Conservation (phyloP, 2,888 invertebrate species). For the Drosophila prolongata region DNA sequence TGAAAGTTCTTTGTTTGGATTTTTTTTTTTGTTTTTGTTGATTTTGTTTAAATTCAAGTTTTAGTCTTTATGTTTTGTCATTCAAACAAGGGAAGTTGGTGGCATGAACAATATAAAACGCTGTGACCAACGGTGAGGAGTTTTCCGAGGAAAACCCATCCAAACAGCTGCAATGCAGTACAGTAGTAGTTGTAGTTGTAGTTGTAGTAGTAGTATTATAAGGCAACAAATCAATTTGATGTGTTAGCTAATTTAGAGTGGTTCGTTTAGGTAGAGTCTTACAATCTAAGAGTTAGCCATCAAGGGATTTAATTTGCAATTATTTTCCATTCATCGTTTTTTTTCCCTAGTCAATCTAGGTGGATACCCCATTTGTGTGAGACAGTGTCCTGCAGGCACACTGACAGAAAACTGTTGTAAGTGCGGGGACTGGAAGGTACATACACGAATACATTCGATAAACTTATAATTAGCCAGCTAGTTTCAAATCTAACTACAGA, state of each 20-base stretch:
- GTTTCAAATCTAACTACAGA: constrained; percentile 52
- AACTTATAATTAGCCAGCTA: constrained; percentile 36
- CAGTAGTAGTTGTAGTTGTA: constrained; percentile 36
- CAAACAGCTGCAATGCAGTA: constrained; percentile 36
- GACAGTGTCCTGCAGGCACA: constrained; percentile 3
- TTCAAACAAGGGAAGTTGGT: constrained; percentile 64
- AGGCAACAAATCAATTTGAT: constrained; percentile 53
- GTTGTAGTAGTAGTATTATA: constrained; percentile 36
- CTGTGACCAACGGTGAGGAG: constrained; percentile 9
- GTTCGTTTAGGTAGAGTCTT: constrained; percentile 28
- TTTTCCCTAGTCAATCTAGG: constrained; percentile 12
- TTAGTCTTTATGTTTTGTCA: constrained; percentile 77
- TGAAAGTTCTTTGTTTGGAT: constrained; percentile 34
- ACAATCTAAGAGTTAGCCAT: constrained; percentile 24
- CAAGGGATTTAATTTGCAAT: constrained; percentile 3
- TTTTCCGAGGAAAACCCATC: constrained; percentile 8
- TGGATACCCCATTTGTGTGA: background rate
- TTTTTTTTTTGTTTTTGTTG: constrained; percentile 30
- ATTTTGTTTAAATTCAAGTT: constrained; percentile 73
- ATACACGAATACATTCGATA: constrained; percentile 14
- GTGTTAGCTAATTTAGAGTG: constrained; percentile 47
- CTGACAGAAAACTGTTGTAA: constrained; percentile 1
- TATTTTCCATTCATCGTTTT: background rate
- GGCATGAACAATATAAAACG: constrained; percentile 41
- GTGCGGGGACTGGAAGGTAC: constrained; percentile 9